Evolutionary conservation across 23 tunicate species (phyloP).

Genomic region (Trididemnum clinides): DNA sequence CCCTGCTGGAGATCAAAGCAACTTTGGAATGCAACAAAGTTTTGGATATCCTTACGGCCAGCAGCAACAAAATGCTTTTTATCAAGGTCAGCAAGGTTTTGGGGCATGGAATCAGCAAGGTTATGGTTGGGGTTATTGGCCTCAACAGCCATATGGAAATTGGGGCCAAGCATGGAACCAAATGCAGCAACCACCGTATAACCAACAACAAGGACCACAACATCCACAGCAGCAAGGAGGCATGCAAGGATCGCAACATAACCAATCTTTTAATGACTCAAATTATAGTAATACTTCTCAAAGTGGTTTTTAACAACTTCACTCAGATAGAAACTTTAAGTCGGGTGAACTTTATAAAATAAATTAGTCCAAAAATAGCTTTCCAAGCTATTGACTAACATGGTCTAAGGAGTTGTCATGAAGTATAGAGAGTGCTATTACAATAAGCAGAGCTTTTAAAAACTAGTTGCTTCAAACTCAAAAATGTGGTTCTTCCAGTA

Average conservation of each 20-base stretch:
- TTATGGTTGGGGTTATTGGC: constrained; percentile 48
- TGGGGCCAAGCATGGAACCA: constrained; percentile 52
- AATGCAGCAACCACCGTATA: not conserved
- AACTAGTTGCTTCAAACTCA: no score
- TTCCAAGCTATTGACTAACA: no score
- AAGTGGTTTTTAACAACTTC: constrained; percentile 9
- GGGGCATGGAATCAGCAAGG: constrained; percentile 41
- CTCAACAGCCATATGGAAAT: constrained; percentile 45
- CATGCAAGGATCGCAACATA: not conserved
- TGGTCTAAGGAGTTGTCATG: no score
- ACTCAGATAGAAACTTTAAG: no score
- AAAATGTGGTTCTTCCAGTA: no score
- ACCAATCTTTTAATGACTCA: not conserved
- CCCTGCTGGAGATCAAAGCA: not conserved
- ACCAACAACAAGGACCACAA: not conserved
- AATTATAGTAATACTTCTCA: constrained; percentile 13
- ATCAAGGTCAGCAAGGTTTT: constrained; percentile 22
- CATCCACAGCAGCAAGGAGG: not conserved
- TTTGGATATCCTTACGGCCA: not conserved
- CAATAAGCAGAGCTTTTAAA: no score
- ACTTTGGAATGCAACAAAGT: constrained; percentile 7
- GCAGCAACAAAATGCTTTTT: constrained; percentile 17
- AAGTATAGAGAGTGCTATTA: no score
- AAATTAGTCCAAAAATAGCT: no score
- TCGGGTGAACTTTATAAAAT: no score